Conservation (phyloP, 2,888 invertebrate genomes). For the Emmelina monodactyla region DNA sequence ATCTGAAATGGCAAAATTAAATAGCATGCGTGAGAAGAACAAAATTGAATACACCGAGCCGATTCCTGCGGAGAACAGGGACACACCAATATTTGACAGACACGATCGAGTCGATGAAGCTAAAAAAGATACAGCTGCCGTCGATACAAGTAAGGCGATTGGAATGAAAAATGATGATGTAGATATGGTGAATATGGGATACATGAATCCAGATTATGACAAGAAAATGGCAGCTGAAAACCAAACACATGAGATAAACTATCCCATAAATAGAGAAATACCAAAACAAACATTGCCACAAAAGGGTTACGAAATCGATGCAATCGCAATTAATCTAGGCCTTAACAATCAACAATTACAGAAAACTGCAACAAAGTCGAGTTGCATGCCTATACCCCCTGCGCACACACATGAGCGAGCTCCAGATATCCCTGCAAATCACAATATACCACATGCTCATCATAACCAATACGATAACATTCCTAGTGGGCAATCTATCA, state of each 20-base stretch:
- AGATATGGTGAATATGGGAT: constrained; percentile 61
- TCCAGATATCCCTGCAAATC: constrained; percentile 31
- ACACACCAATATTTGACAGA: constrained; percentile 23
- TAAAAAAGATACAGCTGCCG: constrained; percentile 29
- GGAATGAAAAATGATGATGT: constrained; percentile 38
- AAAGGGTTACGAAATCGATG: constrained; percentile 46
- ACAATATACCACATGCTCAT: constrained; percentile 42
- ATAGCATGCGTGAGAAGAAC: constrained; percentile 34
- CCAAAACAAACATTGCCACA: constrained; percentile 28
- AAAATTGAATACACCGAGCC: constrained; percentile 24
- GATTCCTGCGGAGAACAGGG: constrained; percentile 25
- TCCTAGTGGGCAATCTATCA: constrained; percentile 30
- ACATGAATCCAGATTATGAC: constrained; percentile 44
- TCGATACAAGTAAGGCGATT: constrained; percentile 25
- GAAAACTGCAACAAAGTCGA: constrained; percentile 30
- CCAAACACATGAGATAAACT: constrained; percentile 28
- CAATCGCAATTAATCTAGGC: constrained; percentile 51
- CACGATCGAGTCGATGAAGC: constrained; percentile 26
- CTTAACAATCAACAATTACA: constrained; percentile 39
- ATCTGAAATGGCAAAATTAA: constrained; percentile 40
- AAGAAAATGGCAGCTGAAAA: constrained; percentile 29
- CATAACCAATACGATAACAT: constrained; percentile 44
- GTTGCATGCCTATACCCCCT: constrained; percentile 28
- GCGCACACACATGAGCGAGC: constrained; percentile 37
- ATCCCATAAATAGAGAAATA: constrained; percentile 26